phyloP scores from a whole-genome alignment of 92 coral and sea anemone genomes.

The Epizoanthus fatuus region DNA sequence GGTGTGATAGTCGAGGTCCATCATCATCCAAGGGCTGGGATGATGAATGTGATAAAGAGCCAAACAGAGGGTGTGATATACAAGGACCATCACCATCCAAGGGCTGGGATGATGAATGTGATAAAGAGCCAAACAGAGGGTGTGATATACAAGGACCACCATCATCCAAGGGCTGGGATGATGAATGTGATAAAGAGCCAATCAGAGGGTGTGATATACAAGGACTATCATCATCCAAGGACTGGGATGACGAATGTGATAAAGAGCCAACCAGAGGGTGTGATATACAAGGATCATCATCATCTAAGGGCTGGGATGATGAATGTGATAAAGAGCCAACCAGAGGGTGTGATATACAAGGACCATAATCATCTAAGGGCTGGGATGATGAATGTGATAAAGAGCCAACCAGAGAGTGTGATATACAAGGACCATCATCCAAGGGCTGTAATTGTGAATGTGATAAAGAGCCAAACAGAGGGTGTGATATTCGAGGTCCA shows the following conservation, averaged over 20 bases:
- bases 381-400: too few species aligned
- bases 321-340: too few species aligned
- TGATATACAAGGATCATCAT: not conserved
- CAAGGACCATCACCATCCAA: not conserved
- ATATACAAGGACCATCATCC: too few species aligned
- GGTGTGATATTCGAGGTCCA: too few species aligned
- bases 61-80: not conserved
- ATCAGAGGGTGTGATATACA: not conserved
- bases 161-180: not conserved
- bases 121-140: not conserved
- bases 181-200: not conserved
- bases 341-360: too few species aligned
- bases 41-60: not conserved
- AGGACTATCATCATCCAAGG: not conserved
- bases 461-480: too few species aligned
- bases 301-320: slow-evolving; percentile 8
- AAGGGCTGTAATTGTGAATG: too few species aligned
- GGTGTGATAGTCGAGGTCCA: too few species aligned
- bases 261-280: not conserved
- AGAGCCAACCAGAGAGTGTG: too few species aligned
- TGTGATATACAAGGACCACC: too few species aligned
- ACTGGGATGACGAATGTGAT: not conserved
- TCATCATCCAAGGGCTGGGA: not conserved
- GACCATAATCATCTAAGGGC: too few species aligned
- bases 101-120: not conserved